A percentile compares a stretch with the other conserved stretches of the same genome.
Conservation (phyloP, 2,888 invertebrate genomes). For the Idaea aversata region DNA sequence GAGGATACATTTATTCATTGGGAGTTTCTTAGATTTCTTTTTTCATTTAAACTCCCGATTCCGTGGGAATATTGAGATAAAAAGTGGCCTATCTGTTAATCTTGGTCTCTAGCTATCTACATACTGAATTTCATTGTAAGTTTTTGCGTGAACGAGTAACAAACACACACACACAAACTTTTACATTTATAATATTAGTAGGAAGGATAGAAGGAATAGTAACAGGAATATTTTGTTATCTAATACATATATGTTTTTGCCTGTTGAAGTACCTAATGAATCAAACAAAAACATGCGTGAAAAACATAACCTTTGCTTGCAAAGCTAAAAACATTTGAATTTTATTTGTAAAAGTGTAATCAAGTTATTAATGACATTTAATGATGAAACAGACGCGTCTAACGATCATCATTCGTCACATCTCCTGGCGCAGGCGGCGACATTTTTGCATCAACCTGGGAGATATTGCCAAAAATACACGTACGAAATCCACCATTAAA, state of each 20-base stretch:
- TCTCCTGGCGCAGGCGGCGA: conserved; percentile 35
- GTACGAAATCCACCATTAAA: neutral
- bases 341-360: neutral
- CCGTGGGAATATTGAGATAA: neutral
- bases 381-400: conserved; percentile 7
- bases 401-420: conserved; percentile 25
- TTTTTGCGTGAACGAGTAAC: too few relatives aligned
- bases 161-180: too few relatives aligned
- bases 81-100: too few relatives aligned
- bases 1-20: too few relatives aligned
- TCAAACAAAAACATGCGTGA: too few relatives aligned
- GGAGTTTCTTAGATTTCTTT: too few relatives aligned
- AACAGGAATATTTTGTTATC: too few relatives aligned
- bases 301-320: neutral
- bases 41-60: too few relatives aligned
- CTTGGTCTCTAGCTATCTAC: neutral
- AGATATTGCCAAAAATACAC: conserved; percentile 64
- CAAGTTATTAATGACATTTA: neutral
- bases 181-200: too few relatives aligned
- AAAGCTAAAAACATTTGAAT: neutral
- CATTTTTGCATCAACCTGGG: conserved; percentile 56
- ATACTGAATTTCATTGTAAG: neutral
- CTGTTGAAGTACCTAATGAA: too few relatives aligned
- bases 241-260: too few relatives aligned
- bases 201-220: too few relatives aligned